These are phyloP conservation scores for Takifugu rubripes DNA, from an alignment of 2,797 vertebrate genomes.

Conservation along the genomic window DNA sequence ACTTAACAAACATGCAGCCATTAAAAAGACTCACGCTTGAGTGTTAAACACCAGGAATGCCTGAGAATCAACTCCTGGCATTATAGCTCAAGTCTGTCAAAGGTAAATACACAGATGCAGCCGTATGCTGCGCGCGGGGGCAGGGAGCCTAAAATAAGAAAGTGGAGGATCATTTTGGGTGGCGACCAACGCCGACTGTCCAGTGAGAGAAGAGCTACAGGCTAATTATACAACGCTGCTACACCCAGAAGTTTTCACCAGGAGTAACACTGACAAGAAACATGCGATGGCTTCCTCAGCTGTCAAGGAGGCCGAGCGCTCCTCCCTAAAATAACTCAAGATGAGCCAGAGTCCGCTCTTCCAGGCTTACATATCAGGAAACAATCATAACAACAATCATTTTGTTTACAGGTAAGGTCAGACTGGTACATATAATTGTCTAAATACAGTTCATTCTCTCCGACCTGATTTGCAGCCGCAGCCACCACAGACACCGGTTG, in stretches of 20 bases:
- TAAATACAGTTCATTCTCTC: slow-evolving; percentile 23
- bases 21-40: slow-evolving; percentile 42
- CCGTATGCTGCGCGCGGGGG: slow-evolving; percentile 14
- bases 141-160: slow-evolving; percentile 60
- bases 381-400: too few relatives aligned
- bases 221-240: slow-evolving; percentile 59
- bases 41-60: slow-evolving; percentile 50
- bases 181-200: slow-evolving; percentile 49
- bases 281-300: too few relatives aligned
- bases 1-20: slow-evolving; percentile 47
- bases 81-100: slow-evolving; percentile 32
- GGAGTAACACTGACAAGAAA: too few relatives aligned
- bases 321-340: neutral
- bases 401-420: too few relatives aligned
- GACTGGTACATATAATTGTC: too few relatives aligned
- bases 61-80: slow-evolving; percentile 42
- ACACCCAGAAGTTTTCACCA: too few relatives aligned
- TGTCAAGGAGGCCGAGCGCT: too few relatives aligned
- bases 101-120: slow-evolving; percentile 41
- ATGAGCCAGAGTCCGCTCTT: neutral
- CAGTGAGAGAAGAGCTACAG: slow-evolving; percentile 31
- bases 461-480: slow-evolving; percentile 36
- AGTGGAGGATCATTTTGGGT: slow-evolving; percentile 56
- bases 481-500: slow-evolving; percentile 42
- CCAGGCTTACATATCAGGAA: neutral